Evolutionary conservation across 1,140 invertebrate species (phyloP).

Genomic region (Drosophila bifasciata): DNA sequence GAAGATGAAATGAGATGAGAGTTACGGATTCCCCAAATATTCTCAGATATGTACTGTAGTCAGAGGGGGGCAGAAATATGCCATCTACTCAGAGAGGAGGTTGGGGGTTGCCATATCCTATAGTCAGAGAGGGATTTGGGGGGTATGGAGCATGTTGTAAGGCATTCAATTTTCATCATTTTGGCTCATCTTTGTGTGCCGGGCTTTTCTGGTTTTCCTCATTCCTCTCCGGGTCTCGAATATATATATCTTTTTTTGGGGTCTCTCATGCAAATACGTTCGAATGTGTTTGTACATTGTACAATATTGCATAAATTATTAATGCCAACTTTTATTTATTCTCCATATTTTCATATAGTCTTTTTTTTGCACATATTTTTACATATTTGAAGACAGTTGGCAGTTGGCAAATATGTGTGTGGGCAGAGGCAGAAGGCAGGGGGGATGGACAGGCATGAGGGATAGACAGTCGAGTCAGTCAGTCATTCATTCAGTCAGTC

Average conservation of each 20-base stretch:
- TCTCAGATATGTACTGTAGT: background rate
- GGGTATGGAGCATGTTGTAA: constrained; percentile 51
- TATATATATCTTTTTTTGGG: too few species aligned
- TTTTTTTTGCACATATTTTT: constrained; percentile 49
- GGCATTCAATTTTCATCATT: constrained; percentile 75
- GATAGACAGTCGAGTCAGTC: constrained; percentile 46
- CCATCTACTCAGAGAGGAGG: background rate
- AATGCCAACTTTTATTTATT: constrained; percentile 81
- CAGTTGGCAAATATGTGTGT: constrained; percentile 74
- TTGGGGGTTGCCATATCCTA: constrained; percentile 9
- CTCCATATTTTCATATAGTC: constrained; percentile 55
- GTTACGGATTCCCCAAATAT: constrained; percentile 11
- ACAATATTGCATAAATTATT: constrained; percentile 80
- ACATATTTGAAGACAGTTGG: constrained; percentile 81
- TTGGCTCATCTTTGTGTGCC: background rate
- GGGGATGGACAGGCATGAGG: too few species aligned
- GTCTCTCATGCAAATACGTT: constrained; percentile 66
- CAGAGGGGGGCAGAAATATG: background rate
- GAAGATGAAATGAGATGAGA: constrained; percentile 42
- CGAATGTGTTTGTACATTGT: constrained; percentile 41
- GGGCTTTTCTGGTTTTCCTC: background rate
- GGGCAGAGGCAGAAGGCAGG: constrained; percentile 7
- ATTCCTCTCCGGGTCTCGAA: constrained; percentile 8
- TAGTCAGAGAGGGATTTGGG: background rate
- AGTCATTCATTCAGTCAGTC: constrained; percentile 33